Conservation (phyloP, 2,888 invertebrate species). For the Lepidonotus clava region DNA sequence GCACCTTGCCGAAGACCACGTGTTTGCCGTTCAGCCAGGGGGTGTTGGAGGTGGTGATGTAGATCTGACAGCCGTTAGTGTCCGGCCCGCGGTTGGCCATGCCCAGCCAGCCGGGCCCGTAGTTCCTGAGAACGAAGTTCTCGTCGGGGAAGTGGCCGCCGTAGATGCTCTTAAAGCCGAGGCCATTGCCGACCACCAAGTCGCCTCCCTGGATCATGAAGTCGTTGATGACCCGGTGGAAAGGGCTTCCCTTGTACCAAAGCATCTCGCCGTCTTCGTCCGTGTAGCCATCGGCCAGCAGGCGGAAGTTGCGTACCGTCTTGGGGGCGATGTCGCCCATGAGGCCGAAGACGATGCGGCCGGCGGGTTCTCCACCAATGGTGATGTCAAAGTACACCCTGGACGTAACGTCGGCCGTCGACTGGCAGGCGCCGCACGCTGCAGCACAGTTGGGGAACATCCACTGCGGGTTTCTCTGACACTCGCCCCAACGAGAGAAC, state of each 20-base stretch:
- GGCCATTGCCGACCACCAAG: slow-evolving; percentile 89
- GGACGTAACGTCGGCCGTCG: slow-evolving; percentile 84
- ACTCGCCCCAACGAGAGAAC: slow-evolving; percentile 13
- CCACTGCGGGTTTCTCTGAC: slow-evolving; percentile 4
- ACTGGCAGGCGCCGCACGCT: slow-evolving; percentile 66
- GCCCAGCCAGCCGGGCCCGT: slow-evolving; percentile 90
- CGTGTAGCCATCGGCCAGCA: slow-evolving; percentile 83
- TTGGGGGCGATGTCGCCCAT: slow-evolving; percentile 93
- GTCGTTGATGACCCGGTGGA: slow-evolving; percentile 93
- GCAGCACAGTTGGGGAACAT: slow-evolving; percentile 27
- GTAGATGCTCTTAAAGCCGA: slow-evolving; percentile 91
- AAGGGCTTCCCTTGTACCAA: slow-evolving; percentile 87
- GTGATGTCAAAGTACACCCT: slow-evolving; percentile 91
- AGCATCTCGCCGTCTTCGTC: slow-evolving; percentile 1
- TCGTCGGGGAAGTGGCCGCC: slow-evolving; percentile 93
- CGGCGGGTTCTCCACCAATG: slow-evolving; percentile 87
- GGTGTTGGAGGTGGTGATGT: slow-evolving; percentile 92
- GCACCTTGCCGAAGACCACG: slow-evolving; percentile 90
- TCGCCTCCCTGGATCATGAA: slow-evolving; percentile 97
- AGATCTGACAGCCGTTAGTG: slow-evolving; percentile 97
- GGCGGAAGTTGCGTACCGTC: slow-evolving; percentile 91
- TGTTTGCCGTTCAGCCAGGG: slow-evolving; percentile 94
- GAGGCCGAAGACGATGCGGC: slow-evolving; percentile 91
- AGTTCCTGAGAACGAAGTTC: slow-evolving; percentile 90
- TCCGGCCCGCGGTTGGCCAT: slow-evolving; percentile 91